Evolutionary conservation across 2,797 vertebrate species (phyloP), one percentile per base, ranked within the genome.

Genomic region (Muscicapa comitata): DNA sequence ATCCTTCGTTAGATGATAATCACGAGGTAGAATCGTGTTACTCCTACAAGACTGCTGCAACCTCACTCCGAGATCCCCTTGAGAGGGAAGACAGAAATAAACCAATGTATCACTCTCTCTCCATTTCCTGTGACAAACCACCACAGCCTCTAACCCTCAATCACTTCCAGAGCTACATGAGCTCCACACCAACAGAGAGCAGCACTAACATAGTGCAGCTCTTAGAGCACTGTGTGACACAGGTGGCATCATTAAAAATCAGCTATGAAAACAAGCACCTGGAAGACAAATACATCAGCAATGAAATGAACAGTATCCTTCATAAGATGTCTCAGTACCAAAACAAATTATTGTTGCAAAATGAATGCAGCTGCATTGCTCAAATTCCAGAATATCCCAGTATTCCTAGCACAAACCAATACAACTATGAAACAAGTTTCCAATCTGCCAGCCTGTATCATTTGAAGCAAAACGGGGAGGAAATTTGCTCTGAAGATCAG

Each of bases 211-310:
- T 97, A 57, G 96, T 97, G 38, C 96, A 98, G n/a, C 73, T 97
- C 55, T 70, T 98, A 45, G 97, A 98, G 70, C 96, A 40, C 62
- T 98, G 98, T 58, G 96, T 97, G 42, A 95, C 97, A 38, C 97
- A 97, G n/a, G 93, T 98, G 73, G 97, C 98, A 82, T 98, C 98
- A 15, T 42, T 98, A 89, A 97, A 98, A 62, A 96, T 98, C 63
- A 94, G 75, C 68, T 95, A 97, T 21, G 97, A 96, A 35, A 93
- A 84, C 57, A 90, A 94, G 40, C 37, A 58, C 42, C 29, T 78
- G 10, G 74, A 94, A 40, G 79, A 93, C 26, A 96, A 90, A 90
- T 71, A 45, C 62, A 58, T 67, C 0, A 82, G 91, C 37, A 96
- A 95, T 50, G 95, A 97, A 72, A 59, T 43, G 37, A 96, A 81